phyloP scores from a whole-genome alignment of 2,797 vertebrate genomes.

The Fistularia commersonii region DNA sequence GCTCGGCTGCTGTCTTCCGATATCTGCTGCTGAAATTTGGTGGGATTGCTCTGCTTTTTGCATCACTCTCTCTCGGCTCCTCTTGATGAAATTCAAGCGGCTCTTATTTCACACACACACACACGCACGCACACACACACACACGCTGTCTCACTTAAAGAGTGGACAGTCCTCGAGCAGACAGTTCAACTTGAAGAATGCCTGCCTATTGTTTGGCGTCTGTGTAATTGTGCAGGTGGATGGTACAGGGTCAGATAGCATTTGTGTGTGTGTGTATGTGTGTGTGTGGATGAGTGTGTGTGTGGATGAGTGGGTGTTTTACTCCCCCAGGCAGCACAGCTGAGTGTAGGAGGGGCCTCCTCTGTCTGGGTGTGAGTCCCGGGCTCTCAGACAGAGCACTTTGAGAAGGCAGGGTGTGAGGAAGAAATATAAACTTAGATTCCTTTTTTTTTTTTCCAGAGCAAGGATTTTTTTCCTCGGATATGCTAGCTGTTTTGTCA shows the following conservation, averaged over 20 bases:
- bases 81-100: constrained; percentile 12
- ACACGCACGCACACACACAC: not conserved
- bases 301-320: constrained; percentile 35
- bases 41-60: too few relatives aligned
- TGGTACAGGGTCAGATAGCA: constrained; percentile 50
- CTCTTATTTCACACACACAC: constrained; percentile 44
- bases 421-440: constrained; percentile 28
- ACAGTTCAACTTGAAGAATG: constrained; percentile 66
- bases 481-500: constrained; percentile 70
- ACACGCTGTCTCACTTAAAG: constrained; percentile 14
- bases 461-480: constrained; percentile 40
- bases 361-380: constrained; percentile 60
- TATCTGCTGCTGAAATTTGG: too few relatives aligned
- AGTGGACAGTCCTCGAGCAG: constrained; percentile 33
- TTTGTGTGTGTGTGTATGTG: constrained; percentile 27
- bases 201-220: constrained; percentile 58
- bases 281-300: constrained; percentile 19
- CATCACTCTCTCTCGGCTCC: not conserved
- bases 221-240: constrained; percentile 73
- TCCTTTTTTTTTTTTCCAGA: constrained; percentile 23
- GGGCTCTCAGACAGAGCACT: constrained; percentile 49
- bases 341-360: constrained; percentile 75
- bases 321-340: constrained; percentile 67
- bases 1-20: too few relatives aligned
- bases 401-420: constrained; percentile 26